Percentiles rank a stretch among this genome's conserved stretches.
These are phyloP conservation scores for Yasuhikotakia modesta DNA, from an alignment of 2,797 vertebrate genomes.

Conservation along the genomic window DNA sequence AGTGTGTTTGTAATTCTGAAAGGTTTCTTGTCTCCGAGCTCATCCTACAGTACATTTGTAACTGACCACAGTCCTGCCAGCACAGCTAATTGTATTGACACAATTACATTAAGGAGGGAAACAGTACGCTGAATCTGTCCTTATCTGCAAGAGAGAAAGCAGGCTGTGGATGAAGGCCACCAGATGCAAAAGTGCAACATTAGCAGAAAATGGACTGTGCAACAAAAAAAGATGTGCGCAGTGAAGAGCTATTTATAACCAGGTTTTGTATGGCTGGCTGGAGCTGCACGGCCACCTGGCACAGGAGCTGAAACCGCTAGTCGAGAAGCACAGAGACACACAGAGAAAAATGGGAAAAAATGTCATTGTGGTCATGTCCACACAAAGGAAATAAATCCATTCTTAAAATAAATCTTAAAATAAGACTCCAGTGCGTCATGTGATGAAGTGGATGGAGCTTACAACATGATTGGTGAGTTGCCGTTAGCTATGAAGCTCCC, in stretches of 20 bases:
- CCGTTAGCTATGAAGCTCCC: too few relatives aligned
- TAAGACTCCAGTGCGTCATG: too few relatives aligned
- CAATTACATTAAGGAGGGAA: constrained; percentile 25
- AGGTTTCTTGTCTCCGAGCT: background rate
- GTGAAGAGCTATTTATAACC: constrained; percentile 71
- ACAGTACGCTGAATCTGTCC: background rate
- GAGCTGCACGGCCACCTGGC: constrained; percentile 90
- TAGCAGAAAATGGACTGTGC: constrained; percentile 61
- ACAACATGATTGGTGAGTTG: too few relatives aligned
- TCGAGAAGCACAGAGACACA: constrained; percentile 84
- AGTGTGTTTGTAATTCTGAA: too few relatives aligned
- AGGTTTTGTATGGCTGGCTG: constrained; percentile 71
- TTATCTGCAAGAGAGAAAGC: constrained; percentile 17
- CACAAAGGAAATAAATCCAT: too few relatives aligned
- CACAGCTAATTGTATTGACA: constrained; percentile 33
- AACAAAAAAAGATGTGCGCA: constrained; percentile 57
- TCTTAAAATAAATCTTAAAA: too few relatives aligned
- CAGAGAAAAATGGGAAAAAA: constrained; percentile 70
- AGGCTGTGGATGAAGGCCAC: constrained; percentile 45
- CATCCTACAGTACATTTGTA: constrained; percentile 47
- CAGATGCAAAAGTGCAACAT: constrained; percentile 60
- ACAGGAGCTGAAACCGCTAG: constrained; percentile 85
- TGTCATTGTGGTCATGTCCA: too few relatives aligned
- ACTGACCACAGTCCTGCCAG: constrained; percentile 49
- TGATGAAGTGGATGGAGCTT: too few relatives aligned